Percentiles rank a stretch among this genome's conserved stretches.
phyloP scores from a whole-genome alignment of 2,113 vertebrate species.

The Myocastor coypus region DNA sequence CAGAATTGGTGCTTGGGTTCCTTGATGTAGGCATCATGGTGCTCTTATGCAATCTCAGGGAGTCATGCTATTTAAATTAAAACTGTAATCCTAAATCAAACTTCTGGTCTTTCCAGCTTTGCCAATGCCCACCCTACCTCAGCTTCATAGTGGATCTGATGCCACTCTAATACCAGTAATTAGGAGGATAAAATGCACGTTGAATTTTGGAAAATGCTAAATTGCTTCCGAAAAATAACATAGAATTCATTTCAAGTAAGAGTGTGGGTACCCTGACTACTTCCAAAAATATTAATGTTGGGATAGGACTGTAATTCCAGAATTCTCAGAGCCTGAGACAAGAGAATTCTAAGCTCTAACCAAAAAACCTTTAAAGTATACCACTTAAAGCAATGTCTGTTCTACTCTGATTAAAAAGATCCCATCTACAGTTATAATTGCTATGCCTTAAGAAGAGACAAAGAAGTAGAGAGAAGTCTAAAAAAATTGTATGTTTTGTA shows the following conservation, averaged over 20 bases:
- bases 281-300: background rate
- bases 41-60: background rate
- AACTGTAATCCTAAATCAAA: background rate
- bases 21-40: background rate
- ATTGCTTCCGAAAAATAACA: background rate
- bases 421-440: background rate
- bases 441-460: background rate
- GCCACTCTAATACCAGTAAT: background rate
- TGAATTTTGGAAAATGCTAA: background rate
- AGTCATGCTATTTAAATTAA: background rate
- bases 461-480: background rate
- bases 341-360: background rate
- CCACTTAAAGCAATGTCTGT: background rate
- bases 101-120: background rate
- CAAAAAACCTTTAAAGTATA: background rate
- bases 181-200: background rate
- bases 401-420: background rate
- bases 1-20: background rate
- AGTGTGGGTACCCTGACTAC: background rate
- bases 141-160: background rate
- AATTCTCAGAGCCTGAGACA: background rate
- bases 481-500: background rate
- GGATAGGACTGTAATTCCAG: background rate
- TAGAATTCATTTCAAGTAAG: background rate
- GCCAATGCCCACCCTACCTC: background rate